Evolutionary conservation across 2,797 vertebrate species (phyloP), one percentile per base, ranked within the genome.

Genomic region (Pogoniulus pusillus): DNA sequence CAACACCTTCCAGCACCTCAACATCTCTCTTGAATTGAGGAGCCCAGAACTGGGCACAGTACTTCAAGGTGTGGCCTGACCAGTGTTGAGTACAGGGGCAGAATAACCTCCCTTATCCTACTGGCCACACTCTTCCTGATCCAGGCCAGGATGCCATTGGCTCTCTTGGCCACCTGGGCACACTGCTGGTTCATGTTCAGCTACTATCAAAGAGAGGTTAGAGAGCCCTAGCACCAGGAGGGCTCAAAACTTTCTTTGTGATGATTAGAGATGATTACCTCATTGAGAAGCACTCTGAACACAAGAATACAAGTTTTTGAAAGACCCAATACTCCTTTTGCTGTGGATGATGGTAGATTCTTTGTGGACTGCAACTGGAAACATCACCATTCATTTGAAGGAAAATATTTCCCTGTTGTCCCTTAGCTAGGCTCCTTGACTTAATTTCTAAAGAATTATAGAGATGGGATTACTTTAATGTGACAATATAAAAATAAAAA

Each of bases 221-320:
- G 62, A 91, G 82, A 87, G 59, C 87, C 94, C 66, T 82, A 77
- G 83, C 92, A 91, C 59, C 92, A 96, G 93, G 94, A 91, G 82
- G 55, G 27, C 45, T 94, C 57, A 75, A 86, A 93, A 85, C 37
- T 49, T 89, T 89, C 51, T 77, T 92, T 87, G 51, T 84, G n/a
- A 69, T 73, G 3, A 65, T 77, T 71, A 95, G 65, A 92, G n/a
- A 72, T 83, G 91, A 82, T 83, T 53, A 85, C 49, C 95, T 90
- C 88, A 89, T 77, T 43, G 45, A 95, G 80, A 87, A 89, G 90
- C 34, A 86, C 82, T 34, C 66, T 85, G 88, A 91, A 87, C 15
- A 72, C 86, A 64, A 64, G 73, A 92, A 94, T 34, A 70, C 62
- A 77, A 88, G 60, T 66, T 82, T 93, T 92, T 90, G 84, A 96